A percentile compares a stretch with the other conserved stretches of the same genome.
phyloP scores from a whole-genome alignment of 2,113 vertebrate genomes.

The Centrocercus urophasianus region DNA sequence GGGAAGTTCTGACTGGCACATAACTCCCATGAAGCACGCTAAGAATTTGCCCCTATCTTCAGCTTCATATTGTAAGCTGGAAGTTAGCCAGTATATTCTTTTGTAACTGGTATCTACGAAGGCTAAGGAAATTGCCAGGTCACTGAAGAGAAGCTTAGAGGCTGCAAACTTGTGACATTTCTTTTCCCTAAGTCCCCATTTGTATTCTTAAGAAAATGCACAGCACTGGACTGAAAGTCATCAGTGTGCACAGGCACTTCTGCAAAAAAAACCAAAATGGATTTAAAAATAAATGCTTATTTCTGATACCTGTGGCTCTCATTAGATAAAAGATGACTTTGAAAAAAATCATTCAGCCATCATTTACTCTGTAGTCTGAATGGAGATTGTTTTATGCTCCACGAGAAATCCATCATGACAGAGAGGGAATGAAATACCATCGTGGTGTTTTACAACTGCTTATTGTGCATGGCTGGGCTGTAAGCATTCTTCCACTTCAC shows the following conservation, averaged over 20 bases:
- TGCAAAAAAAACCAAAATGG: not conserved
- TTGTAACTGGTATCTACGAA: not conserved
- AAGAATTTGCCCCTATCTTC: not conserved
- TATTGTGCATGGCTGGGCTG: not conserved
- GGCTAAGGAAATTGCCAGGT: not conserved
- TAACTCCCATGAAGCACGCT: not conserved
- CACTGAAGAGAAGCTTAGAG: not conserved
- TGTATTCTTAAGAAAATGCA: not conserved
- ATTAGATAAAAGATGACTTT: not conserved
- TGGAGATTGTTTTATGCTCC: not conserved
- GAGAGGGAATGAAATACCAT: not conserved
- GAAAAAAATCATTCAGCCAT: not conserved
- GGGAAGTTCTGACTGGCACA: not conserved
- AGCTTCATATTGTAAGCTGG: not conserved
- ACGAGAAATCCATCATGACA: not conserved
- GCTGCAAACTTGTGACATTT: accelerated
- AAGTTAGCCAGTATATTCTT: not conserved
- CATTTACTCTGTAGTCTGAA: not conserved
- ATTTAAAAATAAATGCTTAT: not conserved
- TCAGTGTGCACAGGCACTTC: accelerated
- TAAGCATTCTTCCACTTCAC: not conserved
- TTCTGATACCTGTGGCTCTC: not conserved
- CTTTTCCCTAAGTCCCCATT: not conserved
- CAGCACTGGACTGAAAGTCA: not conserved
- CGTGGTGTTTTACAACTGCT: not conserved